Evolutionary conservation across 2,113 vertebrate species (phyloP).

Genomic region (Empidonax alnorum): DNA sequence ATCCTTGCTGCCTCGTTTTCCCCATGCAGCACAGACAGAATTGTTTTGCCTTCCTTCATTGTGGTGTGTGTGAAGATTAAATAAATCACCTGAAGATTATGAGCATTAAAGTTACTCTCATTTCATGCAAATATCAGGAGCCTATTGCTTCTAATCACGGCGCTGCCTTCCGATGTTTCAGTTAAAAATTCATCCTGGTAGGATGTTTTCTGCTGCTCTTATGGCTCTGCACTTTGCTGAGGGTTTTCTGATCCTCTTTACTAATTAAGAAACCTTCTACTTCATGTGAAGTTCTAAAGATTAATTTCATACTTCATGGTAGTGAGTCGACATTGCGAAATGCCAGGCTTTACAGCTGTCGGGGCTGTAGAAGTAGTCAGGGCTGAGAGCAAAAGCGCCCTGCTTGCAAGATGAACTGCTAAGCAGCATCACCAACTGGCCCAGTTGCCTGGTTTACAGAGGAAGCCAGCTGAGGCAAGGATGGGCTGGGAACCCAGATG

Average conservation of each 20-base stretch:
- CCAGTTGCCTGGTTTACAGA: slow-evolving; percentile 4
- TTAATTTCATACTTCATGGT: neutral
- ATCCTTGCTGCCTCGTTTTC: neutral
- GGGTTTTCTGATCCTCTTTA: neutral
- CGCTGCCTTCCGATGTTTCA: neutral
- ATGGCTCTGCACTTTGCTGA: neutral
- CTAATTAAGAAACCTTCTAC: neutral
- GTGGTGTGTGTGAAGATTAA: neutral
- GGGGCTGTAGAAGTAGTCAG: neutral
- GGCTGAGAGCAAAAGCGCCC: neutral
- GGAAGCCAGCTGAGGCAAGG: slow-evolving; percentile 13
- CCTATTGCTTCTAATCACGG: neutral
- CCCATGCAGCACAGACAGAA: neutral
- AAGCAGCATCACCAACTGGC: slow-evolving; percentile 2
- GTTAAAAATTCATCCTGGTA: neutral
- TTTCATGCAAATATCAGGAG: neutral
- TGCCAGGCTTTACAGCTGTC: neutral
- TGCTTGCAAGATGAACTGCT: neutral
- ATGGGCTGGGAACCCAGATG: slow-evolving; percentile 54
- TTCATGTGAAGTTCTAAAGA: neutral
- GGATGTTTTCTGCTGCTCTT: neutral
- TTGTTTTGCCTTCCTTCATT: neutral
- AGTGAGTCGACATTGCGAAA: neutral
- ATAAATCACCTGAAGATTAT: neutral
- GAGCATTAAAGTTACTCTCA: neutral